A percentile compares a stretch with the other conserved stretches of the same genome.
phyloP scores from a whole-genome alignment of 2,797 vertebrate genomes.

The Crossoptilon crossoptilon region DNA sequence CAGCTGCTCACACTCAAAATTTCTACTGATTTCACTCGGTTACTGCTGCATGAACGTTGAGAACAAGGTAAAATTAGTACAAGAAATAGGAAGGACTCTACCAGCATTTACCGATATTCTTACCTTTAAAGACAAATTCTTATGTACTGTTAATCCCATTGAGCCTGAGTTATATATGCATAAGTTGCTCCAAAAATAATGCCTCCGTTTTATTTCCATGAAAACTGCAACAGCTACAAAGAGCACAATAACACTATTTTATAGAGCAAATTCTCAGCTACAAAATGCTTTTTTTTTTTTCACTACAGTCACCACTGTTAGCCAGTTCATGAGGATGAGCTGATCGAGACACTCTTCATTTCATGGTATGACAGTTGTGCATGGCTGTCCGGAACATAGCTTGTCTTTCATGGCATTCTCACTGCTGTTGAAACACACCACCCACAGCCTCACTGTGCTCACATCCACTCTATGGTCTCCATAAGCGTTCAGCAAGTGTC shows the following conservation, averaged over 20 bases:
- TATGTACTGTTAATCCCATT: not conserved
- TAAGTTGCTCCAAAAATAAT: not conserved
- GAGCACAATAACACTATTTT: no score
- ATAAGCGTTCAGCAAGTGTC: not conserved
- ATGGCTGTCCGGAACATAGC: not conserved
- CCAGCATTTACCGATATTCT: not conserved
- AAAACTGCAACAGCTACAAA: no score
- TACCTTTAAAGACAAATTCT: not conserved
- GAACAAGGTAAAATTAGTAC: not conserved
- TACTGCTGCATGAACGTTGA: not conserved
- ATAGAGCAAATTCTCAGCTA: no score
- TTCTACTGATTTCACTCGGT: not conserved
- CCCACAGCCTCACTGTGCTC: not conserved
- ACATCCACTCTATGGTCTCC: not conserved
- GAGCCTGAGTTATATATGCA: not conserved
- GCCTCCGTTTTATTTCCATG: not conserved
- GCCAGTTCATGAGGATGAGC: not conserved
- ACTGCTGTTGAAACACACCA: not conserved
- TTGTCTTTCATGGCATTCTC: not conserved
- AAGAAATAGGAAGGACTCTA: not conserved
- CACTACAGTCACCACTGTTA: not conserved
- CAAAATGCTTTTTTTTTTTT: no score
- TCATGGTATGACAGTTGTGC: not conserved
- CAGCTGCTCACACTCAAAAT: not conserved
- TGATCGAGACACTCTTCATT: not conserved